A percentile compares a stretch with the other conserved stretches of the same genome.
Conservation (phyloP, 2,888 invertebrate genomes). For the Fragum sueziense region DNA sequence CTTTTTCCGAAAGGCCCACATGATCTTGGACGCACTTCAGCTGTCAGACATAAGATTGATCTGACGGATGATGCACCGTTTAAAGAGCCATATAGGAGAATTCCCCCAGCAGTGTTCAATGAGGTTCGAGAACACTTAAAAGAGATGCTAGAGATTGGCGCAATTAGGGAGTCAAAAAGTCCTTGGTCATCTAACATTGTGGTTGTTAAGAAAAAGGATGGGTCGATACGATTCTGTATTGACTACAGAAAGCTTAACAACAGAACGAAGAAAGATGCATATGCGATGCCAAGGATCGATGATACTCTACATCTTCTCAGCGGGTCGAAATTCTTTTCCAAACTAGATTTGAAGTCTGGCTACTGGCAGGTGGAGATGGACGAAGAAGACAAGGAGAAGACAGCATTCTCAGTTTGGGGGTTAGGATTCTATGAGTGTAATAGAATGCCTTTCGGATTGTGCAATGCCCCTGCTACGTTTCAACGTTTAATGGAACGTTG, state of each 20-base stretch:
- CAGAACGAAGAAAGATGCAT: neutral
- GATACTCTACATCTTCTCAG: neutral
- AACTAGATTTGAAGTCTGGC: neutral
- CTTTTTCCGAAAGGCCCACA: too few relatives aligned
- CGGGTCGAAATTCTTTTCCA: neutral
- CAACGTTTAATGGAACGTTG: neutral
- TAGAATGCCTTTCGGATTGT: neutral
- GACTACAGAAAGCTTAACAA: neutral
- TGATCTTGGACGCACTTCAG: constrained; percentile 23
- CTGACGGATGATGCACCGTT: constrained; percentile 30
- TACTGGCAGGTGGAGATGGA: neutral
- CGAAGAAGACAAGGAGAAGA: neutral
- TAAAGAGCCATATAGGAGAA: constrained; percentile 29
- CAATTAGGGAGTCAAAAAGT: constrained; percentile 24
- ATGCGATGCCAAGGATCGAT: neutral
- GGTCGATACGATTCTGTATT: neutral
- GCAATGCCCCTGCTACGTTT: neutral
- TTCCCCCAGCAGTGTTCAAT: constrained; percentile 37
- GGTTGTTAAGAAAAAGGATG: too few relatives aligned
- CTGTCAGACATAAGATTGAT: constrained; percentile 38
- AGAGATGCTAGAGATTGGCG: constrained; percentile 28
- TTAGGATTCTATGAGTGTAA: constrained; percentile 4
- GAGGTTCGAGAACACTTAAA: constrained; percentile 43
- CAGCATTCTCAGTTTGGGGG: neutral
- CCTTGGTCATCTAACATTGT: too few relatives aligned